Evolutionary conservation across 2,888 invertebrate species (phyloP), one percentile per base, ranked within the genome.

Genomic region (Andrena fulva): DNA sequence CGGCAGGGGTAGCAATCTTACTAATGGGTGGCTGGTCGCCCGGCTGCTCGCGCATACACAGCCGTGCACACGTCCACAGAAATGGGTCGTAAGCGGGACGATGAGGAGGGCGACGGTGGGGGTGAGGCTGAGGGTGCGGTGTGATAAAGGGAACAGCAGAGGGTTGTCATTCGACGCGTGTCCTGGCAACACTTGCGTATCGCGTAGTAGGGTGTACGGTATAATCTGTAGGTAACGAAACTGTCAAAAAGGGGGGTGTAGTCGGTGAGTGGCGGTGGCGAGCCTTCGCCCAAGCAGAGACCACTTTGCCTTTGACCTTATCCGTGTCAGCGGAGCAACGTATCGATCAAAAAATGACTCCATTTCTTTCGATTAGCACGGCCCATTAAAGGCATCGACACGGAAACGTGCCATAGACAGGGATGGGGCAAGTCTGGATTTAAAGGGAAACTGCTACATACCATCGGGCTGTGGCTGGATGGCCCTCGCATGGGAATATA

Each of bases 1-100:
- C 89, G 89, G 85, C 84, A 80, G 85, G 80, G 85, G 84, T 87
- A 89, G 90, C 90, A 91, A 91, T 91, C 91, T 91, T 91, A 90
- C 92, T 91, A 91, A 91, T 91, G 91, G 92, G 80, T 75, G 56
- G 78, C 66, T 52, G 63, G 66, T 67, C 69, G 80, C 70, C 74
- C 80, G 66, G 56, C 69, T 10, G 56, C 56, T 20, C 10, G 56
- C 24, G 56, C 56, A 56, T 24, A 20, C 56, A 82, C 66, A 54
- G 77, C 66, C 68, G 59, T 29, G 24, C 59, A 70, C 56, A 64
- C 56, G 70, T 42, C 63, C 68, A 62, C 73, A 42, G 54, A 42
- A 68, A 81, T 54, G 69, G 71, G 67, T 70, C 69, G 56, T 54
- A 54, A 63, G 31, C 31, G 59, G 1, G 48, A 10, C 16, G 42